Evolutionary conservation across 2,113 vertebrate species (phyloP).

Genomic region (Misgurnus mizolepis): DNA sequence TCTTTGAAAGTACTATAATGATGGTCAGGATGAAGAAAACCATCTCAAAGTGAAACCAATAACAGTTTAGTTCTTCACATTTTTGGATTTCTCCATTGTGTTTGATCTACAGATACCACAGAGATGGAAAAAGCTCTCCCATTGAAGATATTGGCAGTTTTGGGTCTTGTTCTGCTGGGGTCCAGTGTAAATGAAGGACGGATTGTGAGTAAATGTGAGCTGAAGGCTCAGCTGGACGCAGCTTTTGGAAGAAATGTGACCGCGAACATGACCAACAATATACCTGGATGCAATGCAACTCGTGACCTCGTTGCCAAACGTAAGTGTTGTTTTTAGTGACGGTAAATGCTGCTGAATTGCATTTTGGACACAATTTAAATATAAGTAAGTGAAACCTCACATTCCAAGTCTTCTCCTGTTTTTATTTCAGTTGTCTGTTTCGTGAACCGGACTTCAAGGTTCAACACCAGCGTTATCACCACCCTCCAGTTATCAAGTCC

Average conservation of each 20-base stretch:
- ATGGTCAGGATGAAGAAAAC: too few species aligned
- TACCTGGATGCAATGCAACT: too few species aligned
- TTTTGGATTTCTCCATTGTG: too few species aligned
- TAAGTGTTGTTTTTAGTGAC: background rate
- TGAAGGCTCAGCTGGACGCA: conserved; percentile 7
- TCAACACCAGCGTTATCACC: conserved; percentile 43
- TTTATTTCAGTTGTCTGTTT: conserved; percentile 43
- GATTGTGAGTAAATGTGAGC: conserved; percentile 52
- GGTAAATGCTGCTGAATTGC: too few species aligned
- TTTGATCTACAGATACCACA: background rate
- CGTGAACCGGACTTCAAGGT: conserved; percentile 32
- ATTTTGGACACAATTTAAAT: too few species aligned
- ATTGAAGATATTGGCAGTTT: conserved; percentile 40
- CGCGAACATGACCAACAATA: background rate
- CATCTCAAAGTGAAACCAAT: too few species aligned
- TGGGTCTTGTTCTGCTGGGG: conserved; percentile 52
- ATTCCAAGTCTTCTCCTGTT: background rate
- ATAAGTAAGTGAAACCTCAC: too few species aligned
- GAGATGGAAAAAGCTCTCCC: background rate
- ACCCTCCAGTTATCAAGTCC: background rate
- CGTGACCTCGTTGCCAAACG: background rate
- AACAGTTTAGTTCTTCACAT: too few species aligned
- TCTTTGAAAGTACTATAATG: too few species aligned
- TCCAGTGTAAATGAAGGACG: conserved; percentile 48
- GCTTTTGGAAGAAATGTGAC: background rate